phyloP scores from a whole-genome alignment of 2,797 vertebrate species.

The Leuciscus waleckii region DNA sequence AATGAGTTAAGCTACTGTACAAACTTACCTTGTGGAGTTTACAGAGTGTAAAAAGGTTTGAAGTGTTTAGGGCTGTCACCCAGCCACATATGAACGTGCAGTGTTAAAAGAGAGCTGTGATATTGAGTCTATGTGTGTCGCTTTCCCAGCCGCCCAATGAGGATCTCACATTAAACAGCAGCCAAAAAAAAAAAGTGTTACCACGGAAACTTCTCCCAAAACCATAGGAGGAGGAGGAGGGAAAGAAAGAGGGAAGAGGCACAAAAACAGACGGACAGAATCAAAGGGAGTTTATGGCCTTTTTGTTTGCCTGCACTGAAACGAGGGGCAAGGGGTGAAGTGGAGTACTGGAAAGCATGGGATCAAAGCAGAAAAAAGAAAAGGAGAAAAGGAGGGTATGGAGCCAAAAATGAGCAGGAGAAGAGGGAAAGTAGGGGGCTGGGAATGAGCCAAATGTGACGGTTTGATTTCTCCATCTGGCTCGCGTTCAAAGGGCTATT shows the following conservation, averaged over 20 bases:
- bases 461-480: slow-evolving; percentile 53
- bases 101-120: slow-evolving; percentile 62
- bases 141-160: slow-evolving; percentile 83
- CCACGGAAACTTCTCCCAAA: slow-evolving; percentile 86
- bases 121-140: slow-evolving; percentile 74
- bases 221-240: slow-evolving; percentile 16
- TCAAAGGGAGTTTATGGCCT: slow-evolving; percentile 57
- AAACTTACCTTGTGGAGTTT: slow-evolving; percentile 72
- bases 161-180: slow-evolving; percentile 84
- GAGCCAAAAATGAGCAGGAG: slow-evolving; percentile 55
- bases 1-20: slow-evolving; percentile 1
- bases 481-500: slow-evolving; percentile 46
- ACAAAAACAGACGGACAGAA: slow-evolving; percentile 63
- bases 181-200: slow-evolving; percentile 90
- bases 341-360: slow-evolving; percentile 64
- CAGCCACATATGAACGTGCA: slow-evolving; percentile 43
- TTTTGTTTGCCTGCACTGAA: slow-evolving; percentile 62
- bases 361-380: slow-evolving; percentile 12
- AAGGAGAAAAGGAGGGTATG: slow-evolving; percentile 28
- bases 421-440: slow-evolving; percentile 68
- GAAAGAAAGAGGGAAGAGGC: slow-evolving; percentile 62
- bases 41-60: slow-evolving; percentile 45
- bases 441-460: slow-evolving; percentile 65
- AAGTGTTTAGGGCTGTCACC: slow-evolving; percentile 66
- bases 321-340: slow-evolving; percentile 72